Percentiles rank a stretch among this genome's conserved stretches.
phyloP scores from a whole-genome alignment of 2,888 invertebrate genomes.

The Colletes collaris region DNA sequence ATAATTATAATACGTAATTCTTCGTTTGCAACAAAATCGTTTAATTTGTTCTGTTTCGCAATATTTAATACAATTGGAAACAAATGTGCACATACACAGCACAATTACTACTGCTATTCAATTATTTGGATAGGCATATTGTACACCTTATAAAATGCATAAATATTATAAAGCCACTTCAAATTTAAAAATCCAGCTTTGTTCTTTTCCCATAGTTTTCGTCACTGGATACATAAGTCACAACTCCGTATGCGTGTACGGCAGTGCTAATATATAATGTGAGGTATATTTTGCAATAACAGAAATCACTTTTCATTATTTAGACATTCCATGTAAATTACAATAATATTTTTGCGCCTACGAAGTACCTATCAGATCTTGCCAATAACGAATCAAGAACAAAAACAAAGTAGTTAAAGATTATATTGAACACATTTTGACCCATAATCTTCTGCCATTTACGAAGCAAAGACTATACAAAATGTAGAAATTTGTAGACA shows the following conservation, averaged over 20 bases:
- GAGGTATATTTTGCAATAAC: slow-evolving; percentile 23
- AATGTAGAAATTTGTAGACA: slow-evolving; percentile 49
- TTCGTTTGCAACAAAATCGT: slow-evolving; percentile 8
- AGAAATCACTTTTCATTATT: slow-evolving; percentile 8
- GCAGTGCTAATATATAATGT: slow-evolving; percentile 20
- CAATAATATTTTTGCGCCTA: neutral
- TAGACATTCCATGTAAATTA: slow-evolving; percentile 10
- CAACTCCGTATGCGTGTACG: slow-evolving; percentile 16
- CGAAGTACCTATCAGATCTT: neutral
- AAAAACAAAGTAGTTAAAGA: slow-evolving; percentile 11
- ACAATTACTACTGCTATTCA: slow-evolving; percentile 36
- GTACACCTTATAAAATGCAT: slow-evolving; percentile 25
- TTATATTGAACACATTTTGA: slow-evolving; percentile 15
- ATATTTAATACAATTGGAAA: slow-evolving; percentile 20
- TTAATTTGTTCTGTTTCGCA: slow-evolving; percentile 7
- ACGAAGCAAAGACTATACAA: slow-evolving; percentile 37
- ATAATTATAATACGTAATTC: neutral
- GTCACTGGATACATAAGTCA: slow-evolving; percentile 23
- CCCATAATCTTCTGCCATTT: neutral
- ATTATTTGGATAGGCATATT: slow-evolving; percentile 23
- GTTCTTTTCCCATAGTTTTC: slow-evolving; percentile 6
- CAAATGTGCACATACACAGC: slow-evolving; percentile 29
- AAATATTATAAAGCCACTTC: slow-evolving; percentile 13
- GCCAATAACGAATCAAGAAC: slow-evolving; percentile 3
- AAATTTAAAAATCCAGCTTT: slow-evolving; percentile 12